Conservation (phyloP, 2,113 vertebrate genomes). For the Xiphophorus couchianus region DNA sequence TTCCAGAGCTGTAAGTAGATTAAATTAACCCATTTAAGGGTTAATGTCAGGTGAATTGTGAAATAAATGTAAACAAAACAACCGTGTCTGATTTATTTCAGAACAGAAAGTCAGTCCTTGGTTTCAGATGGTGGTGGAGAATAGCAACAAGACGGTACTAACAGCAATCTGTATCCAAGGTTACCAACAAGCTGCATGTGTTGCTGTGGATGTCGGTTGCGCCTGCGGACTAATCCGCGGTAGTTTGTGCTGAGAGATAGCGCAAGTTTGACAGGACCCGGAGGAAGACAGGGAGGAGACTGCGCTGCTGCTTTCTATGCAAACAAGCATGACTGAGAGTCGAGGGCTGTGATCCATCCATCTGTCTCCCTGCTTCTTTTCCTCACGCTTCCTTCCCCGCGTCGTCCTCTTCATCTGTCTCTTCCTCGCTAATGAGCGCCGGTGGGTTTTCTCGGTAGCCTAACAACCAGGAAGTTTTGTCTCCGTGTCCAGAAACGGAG, state of each 20-base stretch:
- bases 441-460: constrained; percentile 67
- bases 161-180: not conserved
- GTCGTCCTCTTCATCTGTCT: constrained; percentile 39
- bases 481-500: constrained; percentile 46
- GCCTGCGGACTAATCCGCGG: constrained; percentile 50
- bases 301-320: constrained; percentile 30
- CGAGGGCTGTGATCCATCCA: constrained; percentile 41
- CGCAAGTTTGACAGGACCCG: constrained; percentile 39
- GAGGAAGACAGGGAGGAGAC: constrained; percentile 31
- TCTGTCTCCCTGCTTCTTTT: constrained; percentile 34
- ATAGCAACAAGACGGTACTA: no score
- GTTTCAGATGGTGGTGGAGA: not conserved
- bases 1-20: no score
- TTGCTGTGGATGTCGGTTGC: constrained; percentile 16
- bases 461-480: constrained; percentile 58
- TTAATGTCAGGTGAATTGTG: not conserved
- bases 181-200: not conserved
- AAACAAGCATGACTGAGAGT: constrained; percentile 52
- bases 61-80: not conserved
- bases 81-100: not conserved
- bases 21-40: no score
- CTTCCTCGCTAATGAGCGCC: constrained; percentile 71
- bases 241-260: constrained; percentile 61
- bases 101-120: not conserved
- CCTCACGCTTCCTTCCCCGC: constrained; percentile 13